phyloP scores from a whole-genome alignment of 2,113 vertebrate genomes.

The Mustela nigripes region DNA sequence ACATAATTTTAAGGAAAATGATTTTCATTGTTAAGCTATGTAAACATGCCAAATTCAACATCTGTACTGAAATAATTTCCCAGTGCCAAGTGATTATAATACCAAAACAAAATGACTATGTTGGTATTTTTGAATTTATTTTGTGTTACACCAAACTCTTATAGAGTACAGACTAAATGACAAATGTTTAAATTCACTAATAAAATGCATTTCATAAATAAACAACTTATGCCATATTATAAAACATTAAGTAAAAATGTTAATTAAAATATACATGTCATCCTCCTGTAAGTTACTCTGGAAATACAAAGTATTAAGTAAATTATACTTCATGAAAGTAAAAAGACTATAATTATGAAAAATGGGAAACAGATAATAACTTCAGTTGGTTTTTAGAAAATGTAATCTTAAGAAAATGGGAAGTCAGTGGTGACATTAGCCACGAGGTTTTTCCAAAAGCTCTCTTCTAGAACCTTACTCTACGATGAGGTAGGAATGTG shows the following conservation, averaged over 20 bases:
- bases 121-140: slow-evolving; percentile 49
- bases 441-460: neutral
- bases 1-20: slow-evolving; percentile 55
- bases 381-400: slow-evolving; percentile 19
- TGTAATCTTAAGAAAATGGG: neutral
- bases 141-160: neutral
- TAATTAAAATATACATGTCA: neutral
- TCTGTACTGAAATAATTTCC: slow-evolving; percentile 48
- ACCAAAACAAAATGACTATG: neutral
- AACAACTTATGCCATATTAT: slow-evolving; percentile 17
- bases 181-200: slow-evolving; percentile 47
- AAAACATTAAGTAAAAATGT: slow-evolving; percentile 7
- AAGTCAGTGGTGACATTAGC: neutral
- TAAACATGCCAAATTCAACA: slow-evolving; percentile 28
- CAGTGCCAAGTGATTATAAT: slow-evolving; percentile 27
- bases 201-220: slow-evolving; percentile 48
- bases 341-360: slow-evolving; percentile 15
- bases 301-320: slow-evolving; percentile 4
- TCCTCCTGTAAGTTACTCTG: neutral
- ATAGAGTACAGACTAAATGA: neutral
- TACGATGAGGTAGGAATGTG: neutral
- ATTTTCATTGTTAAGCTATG: neutral
- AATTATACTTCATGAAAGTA: neutral
- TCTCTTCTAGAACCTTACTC: neutral
- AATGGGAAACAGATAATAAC: neutral